Evolutionary conservation across 1,140 invertebrate genomes (phyloP).

Genomic region (Tetraneura akinire): DNA sequence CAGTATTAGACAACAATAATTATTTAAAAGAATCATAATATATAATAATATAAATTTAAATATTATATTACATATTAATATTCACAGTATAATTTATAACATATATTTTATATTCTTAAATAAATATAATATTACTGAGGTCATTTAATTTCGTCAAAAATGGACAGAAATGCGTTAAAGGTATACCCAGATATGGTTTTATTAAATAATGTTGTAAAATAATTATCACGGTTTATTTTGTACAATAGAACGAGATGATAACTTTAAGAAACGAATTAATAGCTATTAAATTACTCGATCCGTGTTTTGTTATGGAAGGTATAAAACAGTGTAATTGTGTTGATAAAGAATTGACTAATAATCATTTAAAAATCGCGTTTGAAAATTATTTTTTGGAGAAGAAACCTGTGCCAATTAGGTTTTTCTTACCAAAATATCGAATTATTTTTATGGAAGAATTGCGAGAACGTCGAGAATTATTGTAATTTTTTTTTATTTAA

Average conservation of each 20-base stretch:
- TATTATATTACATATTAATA: too few relatives aligned
- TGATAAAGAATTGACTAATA: not conserved
- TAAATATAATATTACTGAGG: too few relatives aligned
- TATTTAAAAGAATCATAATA: too few relatives aligned
- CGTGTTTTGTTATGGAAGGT: not conserved
- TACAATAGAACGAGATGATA: not conserved
- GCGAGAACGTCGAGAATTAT: not conserved
- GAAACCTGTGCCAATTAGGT: not conserved
- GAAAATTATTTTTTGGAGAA: not conserved
- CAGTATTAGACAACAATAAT: too few relatives aligned
- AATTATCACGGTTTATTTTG: too few relatives aligned
- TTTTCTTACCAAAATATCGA: not conserved
- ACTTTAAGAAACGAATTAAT: constrained; percentile 1
- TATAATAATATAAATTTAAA: too few relatives aligned
- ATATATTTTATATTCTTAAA: too few relatives aligned
- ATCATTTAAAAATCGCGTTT: not conserved
- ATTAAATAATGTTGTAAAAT: not conserved
- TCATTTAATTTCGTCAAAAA: too few relatives aligned
- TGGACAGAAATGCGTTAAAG: not conserved
- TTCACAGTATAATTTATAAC: too few relatives aligned
- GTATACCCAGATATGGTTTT: not conserved
- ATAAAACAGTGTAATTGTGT: not conserved
- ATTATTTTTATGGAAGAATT: not conserved
- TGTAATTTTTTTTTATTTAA: too few relatives aligned
- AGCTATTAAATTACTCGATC: not conserved